A percentile compares a stretch with the other conserved stretches of the same genome.
phyloP scores from a whole-genome alignment of 2,113 vertebrate genomes.

The Vireo altiloquus region DNA sequence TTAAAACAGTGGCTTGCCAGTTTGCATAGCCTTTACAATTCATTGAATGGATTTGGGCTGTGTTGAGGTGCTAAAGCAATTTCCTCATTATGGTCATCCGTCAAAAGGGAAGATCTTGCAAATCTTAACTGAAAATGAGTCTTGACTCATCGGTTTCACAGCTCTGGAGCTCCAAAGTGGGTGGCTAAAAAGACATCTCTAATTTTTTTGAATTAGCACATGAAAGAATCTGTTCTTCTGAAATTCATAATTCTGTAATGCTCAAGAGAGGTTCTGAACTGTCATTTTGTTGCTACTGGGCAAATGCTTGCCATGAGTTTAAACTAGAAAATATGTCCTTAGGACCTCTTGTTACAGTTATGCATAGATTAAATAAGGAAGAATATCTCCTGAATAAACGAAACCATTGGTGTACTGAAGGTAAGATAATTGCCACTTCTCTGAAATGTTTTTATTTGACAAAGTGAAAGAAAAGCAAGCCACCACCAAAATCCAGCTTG shows the following conservation, averaged over 20 bases:
- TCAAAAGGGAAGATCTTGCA: background rate
- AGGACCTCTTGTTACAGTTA: background rate
- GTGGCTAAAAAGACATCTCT: background rate
- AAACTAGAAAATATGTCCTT: background rate
- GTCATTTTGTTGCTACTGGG: background rate
- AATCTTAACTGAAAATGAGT: background rate
- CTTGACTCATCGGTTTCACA: background rate
- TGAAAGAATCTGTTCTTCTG: background rate
- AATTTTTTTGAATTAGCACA: background rate
- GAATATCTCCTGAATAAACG: background rate
- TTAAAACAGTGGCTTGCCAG: background rate
- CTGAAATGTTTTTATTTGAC: background rate
- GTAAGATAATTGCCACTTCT: background rate
- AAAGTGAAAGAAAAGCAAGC: background rate
- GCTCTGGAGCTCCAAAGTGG: background rate
- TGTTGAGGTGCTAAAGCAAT: conserved; percentile 1
- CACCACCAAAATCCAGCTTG: background rate
- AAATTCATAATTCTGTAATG: background rate
- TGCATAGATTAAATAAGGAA: background rate
- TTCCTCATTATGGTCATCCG: background rate
- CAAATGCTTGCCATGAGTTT: background rate
- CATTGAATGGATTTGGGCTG: background rate
- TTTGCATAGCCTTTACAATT: background rate
- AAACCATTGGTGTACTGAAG: background rate
- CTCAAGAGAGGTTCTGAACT: background rate